Evolutionary conservation across 2,113 vertebrate species (phyloP).

Genomic region (Tenrec ecaudatus): DNA sequence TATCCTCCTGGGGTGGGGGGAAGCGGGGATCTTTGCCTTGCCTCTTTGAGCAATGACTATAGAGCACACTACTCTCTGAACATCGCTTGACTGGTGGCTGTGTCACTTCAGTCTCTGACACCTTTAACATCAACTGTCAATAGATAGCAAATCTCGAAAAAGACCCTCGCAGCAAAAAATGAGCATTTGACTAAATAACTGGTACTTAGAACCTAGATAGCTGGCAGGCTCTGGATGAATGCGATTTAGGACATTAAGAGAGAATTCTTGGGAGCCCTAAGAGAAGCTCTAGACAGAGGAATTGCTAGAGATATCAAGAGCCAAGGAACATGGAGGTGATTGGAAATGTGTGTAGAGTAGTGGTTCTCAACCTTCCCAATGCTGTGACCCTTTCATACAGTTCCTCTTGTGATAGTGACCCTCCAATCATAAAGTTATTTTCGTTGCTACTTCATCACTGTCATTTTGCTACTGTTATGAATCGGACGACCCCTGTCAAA

Average conservation of each 20-base stretch:
- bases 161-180: not conserved
- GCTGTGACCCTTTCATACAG: no score
- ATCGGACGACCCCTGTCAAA: no score
- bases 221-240: not conserved
- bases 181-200: not conserved
- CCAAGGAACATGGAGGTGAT: not conserved
- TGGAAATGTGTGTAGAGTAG: no score
- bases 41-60: not conserved
- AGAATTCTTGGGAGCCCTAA: not conserved
- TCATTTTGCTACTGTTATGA: no score
- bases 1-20: not conserved
- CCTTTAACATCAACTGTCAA: not conserved
- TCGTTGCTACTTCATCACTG: no score
- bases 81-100: not conserved
- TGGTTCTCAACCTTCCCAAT: no score
- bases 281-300: not conserved
- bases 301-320: not conserved
- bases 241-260: not conserved
- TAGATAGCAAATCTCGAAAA: not conserved
- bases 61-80: no score
- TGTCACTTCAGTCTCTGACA: not conserved
- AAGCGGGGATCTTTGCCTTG: not conserved
- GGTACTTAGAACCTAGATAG: not conserved
- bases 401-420: no score
- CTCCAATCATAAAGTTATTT: no score